These are phyloP conservation scores for Ovis aries DNA, from an alignment of 2,113 vertebrate species.

Conservation along the genomic window ARS-UI_Ramb_v3.0 NC_056070.1:57731001-57731500, in stretches of 20 bases:
- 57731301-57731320: fast-evolving
- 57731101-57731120: neutral
- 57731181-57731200: neutral
- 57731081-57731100: neutral
- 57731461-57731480: neutral
- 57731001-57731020: neutral
- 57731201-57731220: neutral
- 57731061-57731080: fast-evolving
- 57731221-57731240: neutral
- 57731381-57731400: neutral
- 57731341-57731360: neutral
- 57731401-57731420: neutral
- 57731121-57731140: neutral
- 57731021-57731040: neutral
- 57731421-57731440: neutral
- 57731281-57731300: fast-evolving
- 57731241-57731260: neutral
- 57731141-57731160: neutral
- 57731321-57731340: neutral
- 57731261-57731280: neutral
- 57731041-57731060: neutral
- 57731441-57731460: neutral
- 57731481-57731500: neutral
- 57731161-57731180: neutral
- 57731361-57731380: neutral